Conservation (phyloP, 2,113 vertebrate species). For the Brachypodius melanocephalos region DNA sequence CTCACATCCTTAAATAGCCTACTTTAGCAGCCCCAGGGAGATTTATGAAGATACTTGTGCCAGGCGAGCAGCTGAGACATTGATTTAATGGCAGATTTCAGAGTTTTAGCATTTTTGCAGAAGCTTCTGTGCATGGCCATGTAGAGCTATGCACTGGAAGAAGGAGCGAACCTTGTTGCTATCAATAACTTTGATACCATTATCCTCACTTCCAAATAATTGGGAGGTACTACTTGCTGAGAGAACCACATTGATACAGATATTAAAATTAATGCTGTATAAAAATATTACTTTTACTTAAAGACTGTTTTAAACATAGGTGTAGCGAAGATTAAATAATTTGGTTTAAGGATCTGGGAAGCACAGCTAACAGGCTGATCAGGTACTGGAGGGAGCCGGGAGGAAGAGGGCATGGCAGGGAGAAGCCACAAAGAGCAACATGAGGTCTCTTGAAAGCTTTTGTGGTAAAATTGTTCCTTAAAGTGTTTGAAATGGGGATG, state of each 20-base stretch:
- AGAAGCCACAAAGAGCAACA: neutral
- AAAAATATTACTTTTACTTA: neutral
- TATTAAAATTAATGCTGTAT: neutral
- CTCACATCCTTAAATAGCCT: neutral
- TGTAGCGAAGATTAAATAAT: neutral
- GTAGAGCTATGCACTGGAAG: neutral
- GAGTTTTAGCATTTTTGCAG: neutral
- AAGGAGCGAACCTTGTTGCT: neutral
- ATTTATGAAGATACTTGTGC: neutral
- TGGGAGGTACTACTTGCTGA: neutral
- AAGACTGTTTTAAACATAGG: neutral
- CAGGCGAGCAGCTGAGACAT: neutral
- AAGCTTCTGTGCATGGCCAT: fast-evolving
- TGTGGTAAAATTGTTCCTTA: neutral
- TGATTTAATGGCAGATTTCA: neutral
- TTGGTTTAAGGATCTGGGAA: neutral
- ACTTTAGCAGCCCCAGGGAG: neutral
- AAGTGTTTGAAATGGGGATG: neutral
- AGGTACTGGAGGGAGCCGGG: neutral
- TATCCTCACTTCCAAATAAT: neutral
- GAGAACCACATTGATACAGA: neutral
- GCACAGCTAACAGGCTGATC: fast-evolving
- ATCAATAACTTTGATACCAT: fast-evolving
- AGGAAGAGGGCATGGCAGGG: neutral
- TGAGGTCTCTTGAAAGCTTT: neutral